These are phyloP conservation scores for Siderastrea radians DNA, from an alignment of 92 coral and sea anemone species.

Conservation along the genomic window DNA sequence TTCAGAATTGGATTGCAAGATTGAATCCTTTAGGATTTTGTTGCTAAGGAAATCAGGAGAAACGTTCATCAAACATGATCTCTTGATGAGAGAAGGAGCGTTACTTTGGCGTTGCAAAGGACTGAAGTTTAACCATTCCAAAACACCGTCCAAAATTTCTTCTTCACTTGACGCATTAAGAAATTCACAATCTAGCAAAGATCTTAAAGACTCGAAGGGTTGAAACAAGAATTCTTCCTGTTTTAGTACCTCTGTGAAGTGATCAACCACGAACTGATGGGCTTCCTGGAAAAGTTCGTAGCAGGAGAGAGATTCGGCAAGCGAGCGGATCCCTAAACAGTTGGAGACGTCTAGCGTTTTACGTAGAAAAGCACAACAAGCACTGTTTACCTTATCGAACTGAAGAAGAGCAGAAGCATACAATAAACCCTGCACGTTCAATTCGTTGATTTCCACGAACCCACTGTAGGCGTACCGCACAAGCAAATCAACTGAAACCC, in stretches of 20 bases:
- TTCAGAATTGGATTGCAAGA: slow-evolving; percentile 40
- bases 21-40: slow-evolving; percentile 44
- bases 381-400: slow-evolving; percentile 62
- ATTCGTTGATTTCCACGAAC: slow-evolving; percentile 63
- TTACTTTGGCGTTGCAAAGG: slow-evolving; percentile 42
- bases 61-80: slow-evolving; percentile 56
- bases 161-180: slow-evolving; percentile 69
- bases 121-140: slow-evolving; percentile 72
- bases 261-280: slow-evolving; percentile 67
- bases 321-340: slow-evolving; percentile 89
- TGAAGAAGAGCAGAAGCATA: slow-evolving; percentile 79
- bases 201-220: slow-evolving; percentile 74
- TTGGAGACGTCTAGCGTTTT: slow-evolving; percentile 64
- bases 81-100: slow-evolving; percentile 58
- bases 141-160: slow-evolving; percentile 59
- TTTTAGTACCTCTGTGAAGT: slow-evolving; percentile 70
- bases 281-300: slow-evolving; percentile 72
- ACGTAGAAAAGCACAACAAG: slow-evolving; percentile 76
- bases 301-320: slow-evolving; percentile 81
- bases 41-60: slow-evolving; percentile 47
- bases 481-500: slow-evolving; percentile 62
- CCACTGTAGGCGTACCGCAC: slow-evolving; percentile 79
- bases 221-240: slow-evolving; percentile 85
- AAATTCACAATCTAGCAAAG: slow-evolving; percentile 61
- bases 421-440: slow-evolving; percentile 75